Percentiles rank a stretch among this genome's conserved stretches.
phyloP scores from a whole-genome alignment of 64 coral and sea anemone genomes.

The Dendrophyllia cribrosa region DNA sequence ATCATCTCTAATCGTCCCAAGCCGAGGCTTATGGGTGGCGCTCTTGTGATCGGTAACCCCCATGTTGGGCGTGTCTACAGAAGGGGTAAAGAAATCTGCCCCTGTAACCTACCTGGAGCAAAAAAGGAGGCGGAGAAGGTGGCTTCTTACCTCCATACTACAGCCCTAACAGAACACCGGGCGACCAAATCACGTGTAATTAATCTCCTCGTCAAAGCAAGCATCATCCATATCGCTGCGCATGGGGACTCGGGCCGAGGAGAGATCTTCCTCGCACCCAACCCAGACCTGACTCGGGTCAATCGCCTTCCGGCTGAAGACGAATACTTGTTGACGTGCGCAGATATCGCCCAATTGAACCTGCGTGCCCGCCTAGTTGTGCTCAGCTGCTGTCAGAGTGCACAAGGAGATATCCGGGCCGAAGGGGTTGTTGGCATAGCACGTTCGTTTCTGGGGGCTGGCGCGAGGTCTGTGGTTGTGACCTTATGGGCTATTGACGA shows the following conservation, averaged over 20 bases:
- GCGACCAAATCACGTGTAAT: conserved; percentile 16
- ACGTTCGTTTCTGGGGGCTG: conserved; percentile 30
- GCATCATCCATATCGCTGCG: conserved; percentile 32
- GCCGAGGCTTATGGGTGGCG: background rate
- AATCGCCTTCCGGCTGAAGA: conserved; percentile 16
- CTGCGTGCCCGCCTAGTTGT: conserved; percentile 26
- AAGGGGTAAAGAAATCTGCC: background rate
- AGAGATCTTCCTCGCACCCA: conserved; percentile 33
- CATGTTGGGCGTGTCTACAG: background rate
- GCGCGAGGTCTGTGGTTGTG: conserved; percentile 17
- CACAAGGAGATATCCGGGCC: conserved; percentile 6
- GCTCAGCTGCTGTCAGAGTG: conserved; percentile 41
- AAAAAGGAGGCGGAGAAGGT: conserved; percentile 19
- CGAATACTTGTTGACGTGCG: conserved; percentile 19
- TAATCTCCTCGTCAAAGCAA: conserved; percentile 13
- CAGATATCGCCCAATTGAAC: conserved; percentile 3
- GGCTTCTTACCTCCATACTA: conserved; percentile 10
- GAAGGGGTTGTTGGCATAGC: conserved; percentile 25
- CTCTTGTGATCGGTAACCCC: conserved; percentile 22
- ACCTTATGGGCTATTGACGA: conserved; percentile 35
- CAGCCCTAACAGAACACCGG: conserved; percentile 1
- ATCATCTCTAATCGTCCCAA: background rate
- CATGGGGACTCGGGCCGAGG: conserved; percentile 20
- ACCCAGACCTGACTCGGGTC: background rate
- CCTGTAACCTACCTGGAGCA: conserved; percentile 1